Conservation (phyloP, 2,113 vertebrate species). For the Candoia aspera region DNA sequence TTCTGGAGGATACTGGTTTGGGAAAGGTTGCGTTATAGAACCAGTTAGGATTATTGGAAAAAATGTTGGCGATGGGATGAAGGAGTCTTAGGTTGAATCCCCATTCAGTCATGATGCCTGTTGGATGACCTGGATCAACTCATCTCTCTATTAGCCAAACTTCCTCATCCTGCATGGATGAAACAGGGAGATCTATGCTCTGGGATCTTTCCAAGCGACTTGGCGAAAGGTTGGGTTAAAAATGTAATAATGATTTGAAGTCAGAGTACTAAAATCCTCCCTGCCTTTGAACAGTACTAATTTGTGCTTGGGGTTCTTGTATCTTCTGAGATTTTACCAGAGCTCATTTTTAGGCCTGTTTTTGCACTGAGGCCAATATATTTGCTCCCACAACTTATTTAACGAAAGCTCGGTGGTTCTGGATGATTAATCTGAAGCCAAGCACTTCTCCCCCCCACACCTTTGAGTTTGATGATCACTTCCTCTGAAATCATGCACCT, state of each 20-base stretch:
- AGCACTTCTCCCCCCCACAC: no score
- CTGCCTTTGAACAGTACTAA: not conserved
- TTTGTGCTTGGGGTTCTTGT: not conserved
- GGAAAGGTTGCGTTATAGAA: not conserved
- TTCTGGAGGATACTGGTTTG: not conserved
- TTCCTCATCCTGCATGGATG: not conserved
- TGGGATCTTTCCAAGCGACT: not conserved
- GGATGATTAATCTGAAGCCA: not conserved
- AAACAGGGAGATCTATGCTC: not conserved
- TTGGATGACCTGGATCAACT: not conserved
- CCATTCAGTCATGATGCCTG: not conserved
- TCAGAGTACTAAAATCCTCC: not conserved
- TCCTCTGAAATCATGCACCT: not conserved
- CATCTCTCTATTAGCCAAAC: not conserved
- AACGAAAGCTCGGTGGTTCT: not conserved
- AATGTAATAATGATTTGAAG: not conserved
- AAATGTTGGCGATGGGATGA: not conserved
- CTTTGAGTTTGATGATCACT: not conserved
- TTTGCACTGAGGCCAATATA: not conserved
- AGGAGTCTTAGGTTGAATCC: not conserved
- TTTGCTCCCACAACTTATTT: not conserved
- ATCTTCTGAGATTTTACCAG: not conserved
- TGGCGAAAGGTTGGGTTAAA: not conserved
- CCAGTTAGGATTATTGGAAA: not conserved
- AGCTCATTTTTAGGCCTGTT: not conserved